A percentile compares a stretch with the other conserved stretches of the same genome.
These are phyloP conservation scores for Clarias fuscus DNA, from an alignment of 2,797 vertebrate genomes.

Conservation along the genomic window DNA sequence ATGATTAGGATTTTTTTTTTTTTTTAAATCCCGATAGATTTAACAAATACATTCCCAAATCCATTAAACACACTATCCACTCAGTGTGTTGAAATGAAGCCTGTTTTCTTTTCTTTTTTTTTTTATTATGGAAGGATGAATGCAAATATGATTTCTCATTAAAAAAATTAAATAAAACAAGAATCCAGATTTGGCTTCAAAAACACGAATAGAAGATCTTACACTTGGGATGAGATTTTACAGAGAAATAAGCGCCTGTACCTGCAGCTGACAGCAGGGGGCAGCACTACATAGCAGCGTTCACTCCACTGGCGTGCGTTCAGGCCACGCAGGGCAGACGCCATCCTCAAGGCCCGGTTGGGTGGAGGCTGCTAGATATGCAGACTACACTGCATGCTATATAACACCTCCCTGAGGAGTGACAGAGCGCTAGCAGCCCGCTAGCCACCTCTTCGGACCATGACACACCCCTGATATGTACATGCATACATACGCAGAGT, in stretches of 20 bases:
- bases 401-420: slow-evolving; percentile 80
- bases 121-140: slow-evolving; percentile 1
- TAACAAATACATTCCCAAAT: slow-evolving; percentile 11
- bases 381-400: slow-evolving; percentile 73
- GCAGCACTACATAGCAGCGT: slow-evolving; percentile 80
- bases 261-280: slow-evolving; percentile 53
- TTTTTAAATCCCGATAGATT: background rate
- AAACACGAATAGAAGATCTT: slow-evolving; percentile 27
- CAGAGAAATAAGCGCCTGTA: slow-evolving; percentile 53
- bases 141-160: background rate
- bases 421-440: slow-evolving; percentile 74
- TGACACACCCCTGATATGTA: slow-evolving; percentile 48
- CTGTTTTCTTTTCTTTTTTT: background rate
- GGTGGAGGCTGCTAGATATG: slow-evolving; percentile 71
- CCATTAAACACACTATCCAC: background rate
- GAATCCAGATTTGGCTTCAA: slow-evolving; percentile 13
- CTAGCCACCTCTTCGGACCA: slow-evolving; percentile 65
- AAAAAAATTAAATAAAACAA: background rate
- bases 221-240: slow-evolving; percentile 42
- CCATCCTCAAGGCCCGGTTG: slow-evolving; percentile 56
- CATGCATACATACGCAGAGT: slow-evolving; percentile 30
- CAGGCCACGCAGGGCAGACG: slow-evolving; percentile 56
- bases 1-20: background rate
- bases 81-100: slow-evolving; percentile 25
- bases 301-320: slow-evolving; percentile 60